Evolutionary conservation across 2,888 invertebrate genomes (phyloP), one percentile per base, ranked within the genome.

Genomic region (Galerucella nymphaeae): DNA sequence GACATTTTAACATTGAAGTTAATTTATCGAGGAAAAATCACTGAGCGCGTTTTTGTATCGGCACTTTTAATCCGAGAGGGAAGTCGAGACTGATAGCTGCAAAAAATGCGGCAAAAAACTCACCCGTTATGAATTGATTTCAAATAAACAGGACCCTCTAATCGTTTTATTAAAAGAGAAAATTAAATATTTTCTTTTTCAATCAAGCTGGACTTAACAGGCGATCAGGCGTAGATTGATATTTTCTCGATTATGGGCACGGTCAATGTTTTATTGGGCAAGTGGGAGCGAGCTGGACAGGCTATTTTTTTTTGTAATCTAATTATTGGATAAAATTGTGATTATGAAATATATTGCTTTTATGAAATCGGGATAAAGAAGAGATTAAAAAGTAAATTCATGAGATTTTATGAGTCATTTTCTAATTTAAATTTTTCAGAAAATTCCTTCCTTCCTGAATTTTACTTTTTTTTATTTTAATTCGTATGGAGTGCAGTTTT

Each of bases 111-210:
- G 72, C 74, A 75, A 79, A 80, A 79, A 79, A 78, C 73, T 61
- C 72, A 68, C 78, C 78, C 67, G 59, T 74, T 71, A 76, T 73
- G 78, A 79, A 80, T 79, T 79, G 79, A 79, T 80, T 80, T 77
- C 76, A 71, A 78, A 79, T 79, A 80, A 80, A 78, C 79, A 72
- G 57, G 70, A 70, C 77, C 75, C 80, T 79, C 80, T 80, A 79
- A 80, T 79, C 79, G 79, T 75, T 81, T 79, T 80, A 81, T 76
- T 81, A 80, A 81, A 80, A 81, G 78, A 75, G 72, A 73, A 79
- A 78, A 80, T 79, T 78, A 79, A 81, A 81, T 81, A 81, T 80
- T 81, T 81, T 80, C 79, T 79, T 77, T 79, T 77, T 69, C 74
- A 80, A 80, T 77, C 77, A 71, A 66, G 75, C 73, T 71, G 78